A percentile compares a stretch with the other conserved stretches of the same genome.
Conservation (phyloP, 2,113 vertebrate species). For the Physeter macrocephalus region DNA sequence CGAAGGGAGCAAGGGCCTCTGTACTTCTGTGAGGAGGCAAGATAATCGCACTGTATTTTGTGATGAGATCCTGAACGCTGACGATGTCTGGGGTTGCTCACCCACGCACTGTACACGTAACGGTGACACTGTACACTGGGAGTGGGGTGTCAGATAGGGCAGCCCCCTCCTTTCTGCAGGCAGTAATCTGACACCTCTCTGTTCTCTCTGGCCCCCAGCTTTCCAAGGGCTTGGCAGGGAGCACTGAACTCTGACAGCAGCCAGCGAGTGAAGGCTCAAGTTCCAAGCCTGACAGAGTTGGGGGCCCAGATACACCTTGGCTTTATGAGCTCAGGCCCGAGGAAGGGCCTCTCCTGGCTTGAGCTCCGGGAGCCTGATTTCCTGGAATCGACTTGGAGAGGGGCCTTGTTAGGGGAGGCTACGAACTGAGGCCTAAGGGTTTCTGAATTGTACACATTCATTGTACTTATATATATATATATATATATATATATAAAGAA, state of each 20-base stretch:
- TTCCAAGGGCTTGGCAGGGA: conserved; percentile 56
- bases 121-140: background rate
- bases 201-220: background rate
- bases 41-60: background rate
- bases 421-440: conserved; percentile 12
- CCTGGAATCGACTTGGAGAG: conserved; percentile 56
- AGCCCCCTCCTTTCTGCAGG: background rate
- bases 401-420: conserved; percentile 54
- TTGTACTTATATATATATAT: background rate
- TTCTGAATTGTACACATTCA: conserved; percentile 70
- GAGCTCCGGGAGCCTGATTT: conserved; percentile 60
- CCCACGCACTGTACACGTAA: background rate
- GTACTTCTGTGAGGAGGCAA: conserved; percentile 10
- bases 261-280: conserved; percentile 33
- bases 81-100: conserved; percentile 55
- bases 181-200: conserved; percentile 38
- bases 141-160: background rate
- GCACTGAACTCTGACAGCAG: conserved; percentile 50
- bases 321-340: conserved; percentile 57
- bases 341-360: conserved; percentile 63
- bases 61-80: background rate
- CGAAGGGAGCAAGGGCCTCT: background rate
- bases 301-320: conserved; percentile 70
- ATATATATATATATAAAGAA: too few relatives aligned
- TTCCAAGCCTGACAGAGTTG: conserved; percentile 38